Base-by-base conservation (phyloP, 2,797 vertebrate genomes). In the Salmo trutta region DNA sequence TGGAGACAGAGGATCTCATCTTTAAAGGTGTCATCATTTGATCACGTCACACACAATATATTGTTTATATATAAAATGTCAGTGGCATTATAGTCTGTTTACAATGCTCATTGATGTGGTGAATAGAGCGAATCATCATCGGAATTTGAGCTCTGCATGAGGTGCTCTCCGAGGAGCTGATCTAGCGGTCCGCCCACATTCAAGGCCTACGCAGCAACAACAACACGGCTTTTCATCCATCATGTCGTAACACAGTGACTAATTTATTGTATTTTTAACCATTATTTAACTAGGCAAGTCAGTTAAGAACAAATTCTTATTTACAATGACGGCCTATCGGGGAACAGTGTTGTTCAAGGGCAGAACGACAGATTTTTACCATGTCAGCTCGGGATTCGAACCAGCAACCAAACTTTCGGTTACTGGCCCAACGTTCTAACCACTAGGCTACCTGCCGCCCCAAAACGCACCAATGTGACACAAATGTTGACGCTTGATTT, bases 1-100 rank as follows among this genome's bases (percentile, higher is more conserved):
- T 94, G 85, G 96, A 97, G 87, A 97, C 94, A 47, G 96, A 97
- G 89, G 96, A 96, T 88, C 91, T 96, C 71, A 97, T 97, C 86
- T 94, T 94, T 81, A 96, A 96, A 96, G 96, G 96, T 97, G 84
- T 64, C 21, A 64, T 24, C 79, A 54, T 54, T 74, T 64, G 21
- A 41, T 2, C 4, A 31, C 65, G 24, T 33, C 66, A 5, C n/a
- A 71, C n/a, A 52, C n/a, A 27, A 53, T 27, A 17, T 29, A 24
- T 27, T 16, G 47, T 52, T 3, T 27, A 2, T 36, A 36, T 7
- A 33, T 33, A 2, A 68, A 2, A 68, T 68, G 66, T 36, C 66
- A 68, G 31, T 33, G 2, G 66, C 5, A 2, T 17, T 6, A 47
- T 19, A 1, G 24, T 54, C 7, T 31, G 12, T 17, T 29, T 27